Base-by-base conservation (phyloP, 2,888 invertebrate genomes). In the Lepeophtheirus nordmannii region DNA sequence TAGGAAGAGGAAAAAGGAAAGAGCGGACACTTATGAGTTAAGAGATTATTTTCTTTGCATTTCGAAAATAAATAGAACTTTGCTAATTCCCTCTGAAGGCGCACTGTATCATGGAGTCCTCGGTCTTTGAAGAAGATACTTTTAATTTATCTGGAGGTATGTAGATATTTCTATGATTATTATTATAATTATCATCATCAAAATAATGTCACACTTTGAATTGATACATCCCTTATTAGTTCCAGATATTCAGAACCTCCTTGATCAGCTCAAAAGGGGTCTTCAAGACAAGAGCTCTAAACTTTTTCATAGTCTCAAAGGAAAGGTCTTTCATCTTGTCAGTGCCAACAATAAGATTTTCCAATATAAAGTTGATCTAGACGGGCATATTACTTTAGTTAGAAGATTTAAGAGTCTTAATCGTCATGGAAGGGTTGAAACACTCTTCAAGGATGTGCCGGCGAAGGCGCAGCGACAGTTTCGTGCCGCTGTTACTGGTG, bases 401-500 rank as follows among this genome's bases (percentile, higher is more conserved):
- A 14, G 30, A 17, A n/a, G 53, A n/a, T 46, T 46, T 46, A 46
- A 17, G n/a, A 46, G 53, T 46, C 53, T 46, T 17, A 46, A 46
- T 46, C 53, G 17, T n/a, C n/a, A n/a, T 17, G 17, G n/a, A 14
- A 17, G 8, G 1, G 53, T 46, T 14, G 30, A 30, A 30, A 30
- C 2, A 5, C 30, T 30, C 3, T 30, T 30, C 7, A 30, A 30
- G 7, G 30, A 30, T 30, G 30, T 30, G 30, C 30, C 30, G 7
- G 30, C 30, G 7, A 59, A 38, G 56, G 56, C 56, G 1, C 46
- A 53, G 56, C 46, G 56, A 20, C 14, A 30, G 12, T 22, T 17
- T 20, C 39, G 64, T 20, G 37, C 46, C 22, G 53, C 30, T 30
- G 56, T 64, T 17, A 64, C 64, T 10, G 64, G 64, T 14, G 64